Percentiles rank a stretch among this genome's conserved stretches.
phyloP scores from a whole-genome alignment of 2,797 vertebrate species.

The Lepilemur septentrionalis region DNA sequence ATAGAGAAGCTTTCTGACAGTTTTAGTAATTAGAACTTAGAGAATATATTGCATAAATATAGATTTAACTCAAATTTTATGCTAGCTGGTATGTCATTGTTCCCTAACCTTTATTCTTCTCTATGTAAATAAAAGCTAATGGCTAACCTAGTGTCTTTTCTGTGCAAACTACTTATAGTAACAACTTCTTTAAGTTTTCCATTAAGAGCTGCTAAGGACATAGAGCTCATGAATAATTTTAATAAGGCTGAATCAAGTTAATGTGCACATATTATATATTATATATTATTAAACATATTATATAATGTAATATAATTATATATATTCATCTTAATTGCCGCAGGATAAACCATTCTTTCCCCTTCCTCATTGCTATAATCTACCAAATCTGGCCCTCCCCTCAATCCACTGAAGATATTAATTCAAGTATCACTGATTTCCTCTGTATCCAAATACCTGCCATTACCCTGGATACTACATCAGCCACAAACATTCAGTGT shows the following conservation, averaged over 20 bases:
- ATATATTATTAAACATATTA: background rate
- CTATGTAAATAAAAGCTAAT: slow-evolving; percentile 36
- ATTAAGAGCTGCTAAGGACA: slow-evolving; percentile 6
- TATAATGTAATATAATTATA: background rate
- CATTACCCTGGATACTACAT: background rate
- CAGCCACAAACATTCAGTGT: background rate
- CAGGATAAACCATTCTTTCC: background rate
- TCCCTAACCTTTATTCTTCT: background rate
- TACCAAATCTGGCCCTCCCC: background rate
- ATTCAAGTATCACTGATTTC: slow-evolving; percentile 8
- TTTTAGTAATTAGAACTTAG: slow-evolving; percentile 50
- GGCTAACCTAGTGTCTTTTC: background rate
- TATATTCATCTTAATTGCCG: slow-evolving; percentile 16
- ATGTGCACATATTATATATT: background rate
- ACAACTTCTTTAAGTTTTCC: slow-evolving; percentile 23
- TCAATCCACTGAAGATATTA: background rate
- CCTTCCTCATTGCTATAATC: background rate
- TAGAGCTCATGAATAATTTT: slow-evolving; percentile 31
- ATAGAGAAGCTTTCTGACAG: background rate
- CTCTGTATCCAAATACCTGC: background rate
- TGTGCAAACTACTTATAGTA: background rate
- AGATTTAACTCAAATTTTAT: slow-evolving; percentile 40
- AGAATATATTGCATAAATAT: slow-evolving; percentile 18
- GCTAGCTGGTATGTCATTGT: slow-evolving; percentile 16
- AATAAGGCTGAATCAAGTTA: slow-evolving; percentile 36